Base-by-base conservation (phyloP, 2,113 vertebrate species). In the Lamprologus tigripictilis region DNA sequence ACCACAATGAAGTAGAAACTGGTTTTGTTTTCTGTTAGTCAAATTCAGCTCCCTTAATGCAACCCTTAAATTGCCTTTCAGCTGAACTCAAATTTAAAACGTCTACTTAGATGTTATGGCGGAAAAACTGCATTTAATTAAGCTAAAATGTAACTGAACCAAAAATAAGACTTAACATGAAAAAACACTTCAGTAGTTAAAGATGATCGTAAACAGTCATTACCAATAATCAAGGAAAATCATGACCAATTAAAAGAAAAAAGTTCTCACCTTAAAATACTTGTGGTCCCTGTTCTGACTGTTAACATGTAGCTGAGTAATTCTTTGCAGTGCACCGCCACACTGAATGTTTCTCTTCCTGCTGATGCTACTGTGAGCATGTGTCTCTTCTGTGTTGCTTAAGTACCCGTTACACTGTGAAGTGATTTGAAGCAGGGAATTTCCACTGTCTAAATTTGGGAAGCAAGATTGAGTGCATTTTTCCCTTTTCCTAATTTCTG, bases 261-360 rank as follows among this genome's bases (percentile, higher is more conserved):
- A 78, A n/a, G 17, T 45, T 86, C 90, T 93, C 33, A 95, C 93
- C 92, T 88, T 73, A 7, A 19, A n/a, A 11, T 16, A 35, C 37
- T 40, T 63, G 14, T 71, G 42, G 7, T 28, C 8, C 12, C 35
- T 2, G 55, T n/a, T 78, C 10, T 83, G 31, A 26, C 54, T 23
- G 28, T 49, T 8, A 73, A 28, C 9, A 35, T 35, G 49, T 33
- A 16, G 23, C 35, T 54, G 49, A 31, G 23, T 83, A 17, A 33
- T 53, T 79, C 37, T 68, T 45, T 33, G 35, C 21, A 19, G 16
- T 55, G 45, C 4, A 79, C 7, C 16, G 28, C 6, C 28, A 3
- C 1, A 2, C 23, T 85, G 54, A 73, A 9, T 8, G 33, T 33
- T 11, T 58, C 5, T 7, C 82, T 92, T 89, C 66, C 89, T 87